A percentile compares a stretch with the other conserved stretches of the same genome.
These are phyloP conservation scores for Drosophila baimaii DNA, from an alignment of 1,140 invertebrate genomes.

Conservation along the genomic window DNA sequence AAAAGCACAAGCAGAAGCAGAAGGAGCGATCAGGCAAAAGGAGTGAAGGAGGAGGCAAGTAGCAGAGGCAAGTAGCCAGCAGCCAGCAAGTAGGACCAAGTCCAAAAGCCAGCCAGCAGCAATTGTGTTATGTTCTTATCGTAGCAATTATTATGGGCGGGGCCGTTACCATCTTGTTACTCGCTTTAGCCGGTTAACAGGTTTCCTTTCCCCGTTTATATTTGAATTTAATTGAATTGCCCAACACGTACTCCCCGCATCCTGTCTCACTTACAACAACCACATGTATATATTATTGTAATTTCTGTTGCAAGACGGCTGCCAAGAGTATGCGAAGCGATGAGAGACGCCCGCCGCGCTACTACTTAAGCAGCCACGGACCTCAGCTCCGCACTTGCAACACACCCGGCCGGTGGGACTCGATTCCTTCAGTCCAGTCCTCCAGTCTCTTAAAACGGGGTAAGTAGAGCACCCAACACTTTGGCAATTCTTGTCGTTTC, in stretches of 20 bases:
- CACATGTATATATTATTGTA: conserved; percentile 71
- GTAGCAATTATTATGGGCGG: conserved; percentile 47
- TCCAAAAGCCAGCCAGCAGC: conserved; percentile 21
- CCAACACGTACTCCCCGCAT: conserved; percentile 22
- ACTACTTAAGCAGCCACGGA: conserved; percentile 60
- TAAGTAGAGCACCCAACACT: conserved; percentile 59
- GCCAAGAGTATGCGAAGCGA: conserved; percentile 73
- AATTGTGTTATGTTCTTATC: conserved; percentile 6
- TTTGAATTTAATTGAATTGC: conserved; percentile 35
- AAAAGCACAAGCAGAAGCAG: conserved; percentile 21
- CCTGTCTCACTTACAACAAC: conserved; percentile 47
- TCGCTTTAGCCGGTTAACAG: conserved; percentile 20
- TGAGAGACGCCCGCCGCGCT: conserved; percentile 60
- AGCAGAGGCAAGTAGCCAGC: conserved; percentile 23
- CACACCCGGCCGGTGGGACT: conserved; percentile 13
- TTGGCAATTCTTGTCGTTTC: conserved; percentile 44
- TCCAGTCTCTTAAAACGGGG: conserved; percentile 24
- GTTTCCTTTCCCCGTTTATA: conserved; percentile 35
- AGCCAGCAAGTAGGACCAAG: conserved; percentile 34
- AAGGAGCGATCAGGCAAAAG: conserved; percentile 21
- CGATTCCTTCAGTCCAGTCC: conserved; percentile 3
- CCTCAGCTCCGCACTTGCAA: conserved; percentile 24
- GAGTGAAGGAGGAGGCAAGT: conserved; percentile 18
- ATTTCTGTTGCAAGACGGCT: conserved; percentile 80
- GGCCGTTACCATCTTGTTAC: conserved; percentile 20